phyloP scores from a whole-genome alignment of 2,113 vertebrate species.

The Clarias magur region DNA sequence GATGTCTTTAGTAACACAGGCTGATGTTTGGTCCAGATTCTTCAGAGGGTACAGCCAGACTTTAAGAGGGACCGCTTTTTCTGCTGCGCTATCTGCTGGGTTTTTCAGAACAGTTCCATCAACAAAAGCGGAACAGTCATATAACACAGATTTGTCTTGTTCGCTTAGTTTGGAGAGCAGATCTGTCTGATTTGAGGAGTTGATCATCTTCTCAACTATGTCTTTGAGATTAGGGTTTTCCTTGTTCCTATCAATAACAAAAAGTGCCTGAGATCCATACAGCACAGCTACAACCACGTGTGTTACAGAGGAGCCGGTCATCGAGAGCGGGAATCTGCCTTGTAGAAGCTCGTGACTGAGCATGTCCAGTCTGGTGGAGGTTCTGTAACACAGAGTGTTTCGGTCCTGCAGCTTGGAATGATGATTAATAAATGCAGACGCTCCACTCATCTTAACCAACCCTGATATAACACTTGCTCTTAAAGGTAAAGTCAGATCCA shows the following conservation, averaged over 20 bases:
- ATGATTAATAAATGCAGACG: slow-evolving; percentile 39
- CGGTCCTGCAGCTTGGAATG: slow-evolving; percentile 25
- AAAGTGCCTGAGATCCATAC: slow-evolving; percentile 43
- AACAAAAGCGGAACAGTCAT: background rate
- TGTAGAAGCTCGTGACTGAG: slow-evolving; percentile 41
- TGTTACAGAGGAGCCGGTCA: slow-evolving; percentile 19
- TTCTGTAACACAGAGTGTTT: slow-evolving; percentile 40
- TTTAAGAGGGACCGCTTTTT: slow-evolving; percentile 36
- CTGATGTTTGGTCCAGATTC: slow-evolving; percentile 18
- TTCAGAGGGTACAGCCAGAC: slow-evolving; percentile 47
- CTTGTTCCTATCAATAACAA: slow-evolving; percentile 26
- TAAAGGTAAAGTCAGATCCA: slow-evolving; percentile 22
- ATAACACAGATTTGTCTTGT: background rate
- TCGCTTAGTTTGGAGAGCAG: background rate
- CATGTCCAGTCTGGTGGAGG: slow-evolving; percentile 47
- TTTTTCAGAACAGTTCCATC: background rate
- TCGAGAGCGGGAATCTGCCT: background rate
- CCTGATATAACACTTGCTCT: slow-evolving; percentile 33
- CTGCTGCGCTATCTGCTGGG: background rate
- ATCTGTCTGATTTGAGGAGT: background rate
- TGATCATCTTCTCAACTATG: background rate
- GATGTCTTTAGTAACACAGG: slow-evolving; percentile 9
- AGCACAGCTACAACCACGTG: slow-evolving; percentile 48
- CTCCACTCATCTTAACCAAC: slow-evolving; percentile 26
- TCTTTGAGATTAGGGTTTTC: background rate